A percentile compares a stretch with the other conserved stretches of the same genome.
These are phyloP conservation scores for Lasioglossum pauxillum DNA, from an alignment of 2,888 invertebrate species.

Conservation along the genomic window DNA sequence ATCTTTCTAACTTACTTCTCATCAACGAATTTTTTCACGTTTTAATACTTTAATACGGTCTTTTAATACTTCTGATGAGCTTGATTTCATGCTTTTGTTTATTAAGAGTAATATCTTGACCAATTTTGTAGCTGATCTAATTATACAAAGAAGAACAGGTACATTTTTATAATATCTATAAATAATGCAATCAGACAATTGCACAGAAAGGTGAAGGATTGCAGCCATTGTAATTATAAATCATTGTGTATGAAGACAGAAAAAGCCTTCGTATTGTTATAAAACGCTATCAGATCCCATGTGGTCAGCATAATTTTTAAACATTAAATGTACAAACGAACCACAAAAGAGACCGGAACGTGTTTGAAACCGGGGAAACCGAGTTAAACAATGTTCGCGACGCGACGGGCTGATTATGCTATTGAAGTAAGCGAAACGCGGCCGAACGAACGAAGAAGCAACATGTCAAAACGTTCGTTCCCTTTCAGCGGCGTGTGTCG, in stretches of 20 bases:
- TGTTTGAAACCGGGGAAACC: not conserved
- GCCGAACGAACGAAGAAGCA: not conserved
- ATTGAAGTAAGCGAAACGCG: conserved; percentile 16
- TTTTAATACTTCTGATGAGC: no score
- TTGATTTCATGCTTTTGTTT: not conserved
- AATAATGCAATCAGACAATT: no score
- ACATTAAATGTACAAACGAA: not conserved
- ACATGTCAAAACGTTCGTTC: not conserved
- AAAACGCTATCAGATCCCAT: not conserved
- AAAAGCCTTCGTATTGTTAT: not conserved
- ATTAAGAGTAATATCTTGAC: not conserved
- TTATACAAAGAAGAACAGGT: no score
- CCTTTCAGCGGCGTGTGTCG: not conserved
- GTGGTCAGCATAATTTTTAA: not conserved
- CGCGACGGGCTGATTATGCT: conserved; percentile 5
- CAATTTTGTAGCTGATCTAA: no score
- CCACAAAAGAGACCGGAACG: not conserved
- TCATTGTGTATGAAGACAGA: not conserved
- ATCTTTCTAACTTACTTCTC: no score
- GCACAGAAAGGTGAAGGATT: not conserved
- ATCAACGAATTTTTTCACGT: no score
- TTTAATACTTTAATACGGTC: no score
- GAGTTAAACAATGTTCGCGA: conserved; percentile 2
- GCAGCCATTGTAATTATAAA: not conserved
- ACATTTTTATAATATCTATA: no score